phyloP scores from a whole-genome alignment of 2,888 invertebrate species.

The Phalera bucephala region DNA sequence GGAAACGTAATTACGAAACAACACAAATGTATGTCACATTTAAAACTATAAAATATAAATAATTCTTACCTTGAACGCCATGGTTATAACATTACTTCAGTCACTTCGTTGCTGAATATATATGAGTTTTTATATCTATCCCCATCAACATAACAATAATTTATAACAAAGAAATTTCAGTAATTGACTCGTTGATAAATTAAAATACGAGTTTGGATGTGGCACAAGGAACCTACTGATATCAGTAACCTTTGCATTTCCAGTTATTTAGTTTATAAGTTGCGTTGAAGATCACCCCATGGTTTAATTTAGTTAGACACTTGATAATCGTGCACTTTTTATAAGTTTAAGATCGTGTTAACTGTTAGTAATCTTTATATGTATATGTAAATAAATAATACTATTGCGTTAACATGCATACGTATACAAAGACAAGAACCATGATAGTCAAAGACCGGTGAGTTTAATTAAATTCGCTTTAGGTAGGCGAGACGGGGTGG shows the following conservation, averaged over 20 bases:
- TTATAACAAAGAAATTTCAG: constrained; percentile 12
- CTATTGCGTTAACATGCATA: too few species aligned
- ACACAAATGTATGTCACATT: neutral
- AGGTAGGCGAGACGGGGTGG: too few species aligned
- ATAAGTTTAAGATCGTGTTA: too few species aligned
- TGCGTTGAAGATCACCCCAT: too few species aligned
- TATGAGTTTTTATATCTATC: constrained; percentile 28
- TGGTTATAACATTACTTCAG: constrained; percentile 6
- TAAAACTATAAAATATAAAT: neutral
- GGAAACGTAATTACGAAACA: too few species aligned
- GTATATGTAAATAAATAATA: too few species aligned
- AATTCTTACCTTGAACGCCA: constrained; percentile 24
- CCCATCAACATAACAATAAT: constrained; percentile 21
- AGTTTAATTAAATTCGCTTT: too few species aligned
- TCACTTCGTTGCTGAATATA: constrained; percentile 19
- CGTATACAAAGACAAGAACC: too few species aligned
- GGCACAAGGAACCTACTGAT: constrained; percentile 12
- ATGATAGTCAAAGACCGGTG: too few species aligned
- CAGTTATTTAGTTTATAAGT: constrained; percentile 4
- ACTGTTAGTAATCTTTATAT: too few species aligned
- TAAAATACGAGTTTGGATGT: constrained; percentile 16
- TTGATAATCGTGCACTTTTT: too few species aligned
- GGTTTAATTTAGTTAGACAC: neutral
- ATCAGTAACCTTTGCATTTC: constrained; percentile 16
- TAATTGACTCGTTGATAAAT: constrained; percentile 27